Base-by-base conservation (phyloP, 1,140 invertebrate species). In the Caenorhabditis latens region DNA sequence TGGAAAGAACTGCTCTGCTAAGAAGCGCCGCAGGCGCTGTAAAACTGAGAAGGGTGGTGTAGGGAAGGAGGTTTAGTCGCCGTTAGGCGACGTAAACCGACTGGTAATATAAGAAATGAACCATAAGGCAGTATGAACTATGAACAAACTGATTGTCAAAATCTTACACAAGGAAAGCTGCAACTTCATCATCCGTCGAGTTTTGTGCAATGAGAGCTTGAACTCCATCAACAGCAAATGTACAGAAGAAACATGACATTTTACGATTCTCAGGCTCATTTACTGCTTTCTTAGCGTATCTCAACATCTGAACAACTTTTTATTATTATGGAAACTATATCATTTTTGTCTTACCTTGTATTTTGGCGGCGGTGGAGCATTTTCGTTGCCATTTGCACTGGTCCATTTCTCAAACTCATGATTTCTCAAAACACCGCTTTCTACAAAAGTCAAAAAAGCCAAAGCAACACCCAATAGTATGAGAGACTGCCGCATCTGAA, bases 151-250 rank as follows among this genome's bases (percentile, higher is more conserved):
- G 1, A 9, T 1, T 14, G 4, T 19, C 57, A 14, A 55, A 61
- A 57, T 40, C 83, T 84, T 53, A 87, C 86, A 83, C 57, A 4
- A 88, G 48, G 14, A 87, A 88, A 9, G 16, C 55, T 32, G 83
- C 88, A 63, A 89, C 89, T 53, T 89, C 86, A 58, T 89, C 57
- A 79, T 89, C 88, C 14, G 86, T 88, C 0, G 24, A 53, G n/a
- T 85, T 83, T 24, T 89, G 65, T 13, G 42, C 46, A 46, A 89
- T 84, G 8, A 89, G 24, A 21, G 65, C 79, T 46, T 88, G 79
- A 24, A 89, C 55, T 5, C 79, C 86, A 42, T 84, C 86, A 7
- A 88, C 86, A 5, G 57, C 53, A 43, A 89, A 57, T 9, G 79
- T 88, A 65, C 88, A 89, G 16, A 65, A 57, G 7, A 84, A 42